These are phyloP conservation scores for Procapra przewalskii DNA, from an alignment of 2,113 vertebrate genomes.

Conservation along the genomic window DNA sequence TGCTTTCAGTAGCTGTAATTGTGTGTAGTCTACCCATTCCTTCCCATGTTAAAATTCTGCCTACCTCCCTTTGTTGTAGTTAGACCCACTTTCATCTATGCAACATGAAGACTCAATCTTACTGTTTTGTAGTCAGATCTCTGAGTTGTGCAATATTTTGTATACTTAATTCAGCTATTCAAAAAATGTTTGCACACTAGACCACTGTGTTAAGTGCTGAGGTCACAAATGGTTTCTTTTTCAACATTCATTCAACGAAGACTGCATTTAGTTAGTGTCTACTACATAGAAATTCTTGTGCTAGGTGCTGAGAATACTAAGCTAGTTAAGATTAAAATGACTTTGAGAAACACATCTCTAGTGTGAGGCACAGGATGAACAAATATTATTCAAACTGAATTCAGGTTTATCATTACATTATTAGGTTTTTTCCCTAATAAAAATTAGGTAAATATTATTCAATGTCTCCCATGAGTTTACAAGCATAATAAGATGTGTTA, in stretches of 20 bases:
- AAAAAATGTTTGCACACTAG: not conserved
- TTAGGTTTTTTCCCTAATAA: not conserved
- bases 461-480: not conserved
- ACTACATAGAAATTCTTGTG: not conserved
- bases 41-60: not conserved
- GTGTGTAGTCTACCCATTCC: not conserved
- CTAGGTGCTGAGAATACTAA: not conserved
- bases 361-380: not conserved
- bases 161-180: not conserved
- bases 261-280: not conserved
- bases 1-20: not conserved
- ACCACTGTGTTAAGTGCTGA: not conserved
- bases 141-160: not conserved
- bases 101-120: not conserved
- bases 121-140: not conserved
- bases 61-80: not conserved
- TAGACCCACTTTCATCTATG: not conserved
- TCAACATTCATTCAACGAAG: constrained; percentile 8
- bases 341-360: not conserved
- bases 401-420: not conserved
- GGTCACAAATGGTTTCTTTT: not conserved
- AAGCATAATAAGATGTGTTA: not conserved
- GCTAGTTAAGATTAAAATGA: constrained; percentile 17
- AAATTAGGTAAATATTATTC: not conserved
- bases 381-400: not conserved